Evolutionary conservation across 1,140 invertebrate genomes (phyloP), one percentile per base, ranked within the genome.

Genomic region (Brachionus angularis): DNA sequence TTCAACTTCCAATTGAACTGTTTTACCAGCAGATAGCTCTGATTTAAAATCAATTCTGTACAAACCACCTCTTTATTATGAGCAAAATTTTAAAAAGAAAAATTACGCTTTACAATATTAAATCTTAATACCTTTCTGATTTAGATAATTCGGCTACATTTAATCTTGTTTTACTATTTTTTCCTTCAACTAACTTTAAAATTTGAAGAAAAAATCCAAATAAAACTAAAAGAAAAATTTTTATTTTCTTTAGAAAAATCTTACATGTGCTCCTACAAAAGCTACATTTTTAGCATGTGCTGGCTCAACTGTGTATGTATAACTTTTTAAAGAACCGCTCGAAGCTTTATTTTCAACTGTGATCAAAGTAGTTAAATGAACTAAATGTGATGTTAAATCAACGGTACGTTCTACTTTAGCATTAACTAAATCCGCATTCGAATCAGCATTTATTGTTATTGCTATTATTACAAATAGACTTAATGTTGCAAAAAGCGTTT

Each of bases 261-360:
- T 36, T 53, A 70, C 67, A 39, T 42, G 46, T 39, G 67, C 67
- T 53, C 50, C 47, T 3, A 70, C 21, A 44, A 52, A 70, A 50
- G 67, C 67, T 16, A 70, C 33, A 27, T 52, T 50, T 39, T 52
- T 53, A 50, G 42, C 67, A 44, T 70, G 67, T 44, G 36, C 46
- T 50, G 67, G 67, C 16, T 70, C 67, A 10, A 70, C 21, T 10
- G 27, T 44, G 33, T 52, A 70, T 31, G 36, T 50, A 53, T 70
- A 70, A 21, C 21, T 50, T 27, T 46, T 42, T 34, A 44, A n/a
- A 12, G 47, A 39, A 36, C 62, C 62, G 31, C 27, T 70, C 31
- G 47, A 23, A 36, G 46, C 67, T 53, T 50, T 39, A 42, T 70
- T 70, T 70, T 70, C 47, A 7, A 70, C 46, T 18, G 67, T 70